phyloP scores from a whole-genome alignment of 2,113 vertebrate species.

The Notechis scutatus region DNA sequence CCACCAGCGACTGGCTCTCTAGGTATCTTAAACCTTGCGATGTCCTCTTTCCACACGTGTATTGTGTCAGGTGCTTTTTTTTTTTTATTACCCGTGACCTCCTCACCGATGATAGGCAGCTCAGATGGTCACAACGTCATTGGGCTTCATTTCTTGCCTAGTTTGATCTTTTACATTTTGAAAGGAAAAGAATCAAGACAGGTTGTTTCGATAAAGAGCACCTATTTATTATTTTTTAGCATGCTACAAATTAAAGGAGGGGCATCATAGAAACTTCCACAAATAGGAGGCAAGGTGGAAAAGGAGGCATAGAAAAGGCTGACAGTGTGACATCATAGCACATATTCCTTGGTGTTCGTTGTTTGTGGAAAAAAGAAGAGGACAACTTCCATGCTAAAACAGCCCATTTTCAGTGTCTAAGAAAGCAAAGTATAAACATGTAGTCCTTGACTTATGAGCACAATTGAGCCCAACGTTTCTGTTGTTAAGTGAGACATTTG shows the following conservation, averaged over 20 bases:
- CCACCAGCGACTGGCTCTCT: conserved; percentile 18
- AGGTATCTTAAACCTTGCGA: conserved; percentile 13
- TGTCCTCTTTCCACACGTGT: conserved; percentile 29
- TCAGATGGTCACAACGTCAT: background rate
- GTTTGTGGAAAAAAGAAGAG: background rate
- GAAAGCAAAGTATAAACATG: background rate
- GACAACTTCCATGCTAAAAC: background rate
- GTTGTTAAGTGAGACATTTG: background rate
- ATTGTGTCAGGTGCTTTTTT: background rate
- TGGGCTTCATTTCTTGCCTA: background rate
- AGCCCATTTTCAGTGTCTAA: background rate
- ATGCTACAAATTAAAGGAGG: background rate
- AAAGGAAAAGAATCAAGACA: background rate
- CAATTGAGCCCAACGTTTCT: background rate
- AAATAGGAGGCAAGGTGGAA: background rate
- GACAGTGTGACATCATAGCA: background rate
- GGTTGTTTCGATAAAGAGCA: background rate
- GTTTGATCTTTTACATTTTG: background rate
- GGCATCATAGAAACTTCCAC: background rate
- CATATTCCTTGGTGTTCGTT: background rate
- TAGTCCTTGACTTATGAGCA: background rate
- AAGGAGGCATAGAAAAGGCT: background rate
- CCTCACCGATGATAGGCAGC: background rate
- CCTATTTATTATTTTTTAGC: background rate
- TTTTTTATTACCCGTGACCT: background rate